These are phyloP conservation scores for Strigamia crassipes DNA, from an alignment of 2,888 invertebrate genomes.

Conservation along the genomic window DNA sequence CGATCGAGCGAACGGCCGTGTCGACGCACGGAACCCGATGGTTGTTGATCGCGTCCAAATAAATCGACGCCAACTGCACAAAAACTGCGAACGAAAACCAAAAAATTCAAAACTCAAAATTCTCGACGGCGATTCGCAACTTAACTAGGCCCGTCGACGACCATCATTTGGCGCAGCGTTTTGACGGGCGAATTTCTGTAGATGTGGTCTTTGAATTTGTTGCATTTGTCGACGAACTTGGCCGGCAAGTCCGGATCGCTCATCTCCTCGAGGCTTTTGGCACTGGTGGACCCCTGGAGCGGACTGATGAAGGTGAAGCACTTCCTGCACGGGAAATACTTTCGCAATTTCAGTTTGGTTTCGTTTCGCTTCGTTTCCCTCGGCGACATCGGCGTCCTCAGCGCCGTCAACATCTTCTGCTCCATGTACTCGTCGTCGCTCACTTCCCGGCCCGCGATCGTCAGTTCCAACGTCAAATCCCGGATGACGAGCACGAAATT, in stretches of 20 bases:
- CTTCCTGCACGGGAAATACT: neutral
- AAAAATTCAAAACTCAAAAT: no score
- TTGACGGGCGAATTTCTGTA: neutral
- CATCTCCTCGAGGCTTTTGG: neutral
- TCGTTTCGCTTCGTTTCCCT: neutral
- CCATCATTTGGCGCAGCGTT: neutral
- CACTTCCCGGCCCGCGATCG: neutral
- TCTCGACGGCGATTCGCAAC: no score
- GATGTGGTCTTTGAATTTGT: neutral
- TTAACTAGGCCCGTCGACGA: neutral
- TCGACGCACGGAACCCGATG: neutral
- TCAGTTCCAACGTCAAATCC: conserved; percentile 15
- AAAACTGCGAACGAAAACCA: no score
- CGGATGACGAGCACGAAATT: conserved; percentile 12
- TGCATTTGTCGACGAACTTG: neutral
- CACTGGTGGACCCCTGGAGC: neutral
- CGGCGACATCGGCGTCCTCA: neutral
- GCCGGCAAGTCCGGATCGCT: neutral
- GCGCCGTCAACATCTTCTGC: conserved; percentile 5
- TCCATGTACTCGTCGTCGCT: conserved; percentile 37
- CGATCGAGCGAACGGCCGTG: neutral
- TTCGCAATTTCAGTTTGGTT: neutral
- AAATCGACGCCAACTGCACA: conserved; percentile 1
- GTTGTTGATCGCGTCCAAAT: neutral
- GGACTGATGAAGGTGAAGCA: neutral